phyloP scores from a whole-genome alignment of 2,888 invertebrate genomes.

The Cephus pygmeus region DNA sequence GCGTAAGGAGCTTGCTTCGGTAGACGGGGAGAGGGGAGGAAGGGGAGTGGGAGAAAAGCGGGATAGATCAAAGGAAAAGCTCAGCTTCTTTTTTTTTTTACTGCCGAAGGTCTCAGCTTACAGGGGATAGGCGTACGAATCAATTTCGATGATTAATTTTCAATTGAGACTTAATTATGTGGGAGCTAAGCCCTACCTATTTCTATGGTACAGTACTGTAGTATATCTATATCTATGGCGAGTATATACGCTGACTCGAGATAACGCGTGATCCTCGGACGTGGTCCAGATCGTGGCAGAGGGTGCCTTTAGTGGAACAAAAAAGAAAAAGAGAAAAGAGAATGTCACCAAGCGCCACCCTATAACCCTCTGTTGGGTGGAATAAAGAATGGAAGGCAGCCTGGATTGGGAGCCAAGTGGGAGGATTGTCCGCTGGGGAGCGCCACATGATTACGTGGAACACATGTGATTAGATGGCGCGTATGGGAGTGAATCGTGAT shows the following conservation, averaged over 20 bases:
- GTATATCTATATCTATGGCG: neutral
- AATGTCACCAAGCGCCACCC: constrained; percentile 26
- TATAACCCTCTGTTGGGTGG: constrained; percentile 4
- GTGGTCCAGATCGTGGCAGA: constrained; percentile 1
- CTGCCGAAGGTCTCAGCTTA: neutral
- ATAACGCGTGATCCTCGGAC: neutral
- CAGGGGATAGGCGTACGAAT: constrained; percentile 26
- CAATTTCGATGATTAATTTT: constrained; percentile 59
- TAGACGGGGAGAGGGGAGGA: constrained; percentile 5
- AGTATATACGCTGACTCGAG: neutral
- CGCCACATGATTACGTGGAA: constrained; percentile 58
- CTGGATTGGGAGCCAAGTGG: constrained; percentile 22
- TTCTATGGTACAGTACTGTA: neutral
- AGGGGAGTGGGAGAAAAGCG: constrained; percentile 17
- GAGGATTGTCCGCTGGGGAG: constrained; percentile 34
- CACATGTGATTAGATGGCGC: constrained; percentile 61
- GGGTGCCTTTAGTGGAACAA: constrained; percentile 11
- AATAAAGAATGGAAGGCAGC: constrained; percentile 23
- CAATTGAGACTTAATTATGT: constrained; percentile 58
- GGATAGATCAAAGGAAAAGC: constrained; percentile 17
- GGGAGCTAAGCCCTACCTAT: constrained; percentile 42
- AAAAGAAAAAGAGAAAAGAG: constrained; percentile 26
- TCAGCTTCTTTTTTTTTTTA: constrained; percentile 13
- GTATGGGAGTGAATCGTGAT: constrained; percentile 31
- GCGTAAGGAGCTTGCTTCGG: constrained; percentile 52